Evolutionary conservation across 2,888 invertebrate species (phyloP).

Genomic region (Protonemura montana): DNA sequence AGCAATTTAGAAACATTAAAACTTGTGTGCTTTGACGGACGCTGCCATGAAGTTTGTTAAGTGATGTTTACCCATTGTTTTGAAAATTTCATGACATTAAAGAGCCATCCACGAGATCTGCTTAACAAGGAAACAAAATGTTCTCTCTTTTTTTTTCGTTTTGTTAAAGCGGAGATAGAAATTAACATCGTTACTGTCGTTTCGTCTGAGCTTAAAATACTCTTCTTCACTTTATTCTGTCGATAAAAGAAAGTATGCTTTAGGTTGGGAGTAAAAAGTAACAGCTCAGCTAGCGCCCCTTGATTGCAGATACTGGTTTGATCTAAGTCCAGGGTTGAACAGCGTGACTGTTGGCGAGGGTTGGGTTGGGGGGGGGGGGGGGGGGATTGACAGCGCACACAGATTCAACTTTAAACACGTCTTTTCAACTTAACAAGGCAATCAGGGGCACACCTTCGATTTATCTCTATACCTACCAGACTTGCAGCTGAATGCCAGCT

Average conservation of each 20-base stretch:
- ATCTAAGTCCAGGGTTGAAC: not conserved
- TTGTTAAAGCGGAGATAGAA: no score
- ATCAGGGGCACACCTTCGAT: constrained; percentile 7
- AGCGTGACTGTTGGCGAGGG: not conserved
- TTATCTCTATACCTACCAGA: constrained; percentile 7
- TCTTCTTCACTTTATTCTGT: not conserved
- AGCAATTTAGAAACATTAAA: not conserved
- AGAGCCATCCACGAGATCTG: not conserved
- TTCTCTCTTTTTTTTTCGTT: not conserved
- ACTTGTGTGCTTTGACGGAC: not conserved
- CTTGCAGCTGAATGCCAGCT: not conserved
- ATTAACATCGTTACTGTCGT: no score
- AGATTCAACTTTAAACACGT: not conserved
- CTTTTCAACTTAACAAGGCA: not conserved
- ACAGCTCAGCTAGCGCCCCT: not conserved
- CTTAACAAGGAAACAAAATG: not conserved
- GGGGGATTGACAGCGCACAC: not conserved
- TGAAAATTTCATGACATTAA: no score
- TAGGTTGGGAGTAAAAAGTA: not conserved
- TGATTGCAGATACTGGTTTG: not conserved
- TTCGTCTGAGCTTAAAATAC: not conserved
- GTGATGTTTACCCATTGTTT: not conserved
- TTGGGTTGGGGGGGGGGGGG: not conserved
- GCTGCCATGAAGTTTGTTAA: not conserved
- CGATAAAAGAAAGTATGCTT: not conserved